A percentile compares a stretch with the other conserved stretches of the same genome.
These are phyloP conservation scores for Drosophila flavopinicola DNA, from an alignment of 2,888 invertebrate genomes.

Conservation along the genomic window DNA sequence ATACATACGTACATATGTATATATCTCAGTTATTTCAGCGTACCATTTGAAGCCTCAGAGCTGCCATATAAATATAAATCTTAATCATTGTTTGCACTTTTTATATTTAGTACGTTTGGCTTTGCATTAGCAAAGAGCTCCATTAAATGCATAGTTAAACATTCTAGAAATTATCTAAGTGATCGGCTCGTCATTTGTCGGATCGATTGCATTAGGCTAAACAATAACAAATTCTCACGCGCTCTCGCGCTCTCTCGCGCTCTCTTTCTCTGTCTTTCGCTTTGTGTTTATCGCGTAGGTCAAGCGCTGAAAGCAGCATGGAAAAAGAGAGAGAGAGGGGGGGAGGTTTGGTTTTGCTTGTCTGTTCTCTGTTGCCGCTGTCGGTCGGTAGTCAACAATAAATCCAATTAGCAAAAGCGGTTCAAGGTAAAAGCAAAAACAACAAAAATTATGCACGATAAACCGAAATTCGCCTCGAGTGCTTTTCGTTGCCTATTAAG, in stretches of 20 bases:
- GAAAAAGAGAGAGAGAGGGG: too few relatives aligned
- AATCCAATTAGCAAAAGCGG: slow-evolving; percentile 71
- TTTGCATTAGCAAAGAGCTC: slow-evolving; percentile 18
- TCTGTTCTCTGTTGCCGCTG: slow-evolving; percentile 30
- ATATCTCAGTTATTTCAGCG: slow-evolving; percentile 15
- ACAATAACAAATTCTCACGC: slow-evolving; percentile 1
- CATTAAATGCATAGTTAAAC: background rate
- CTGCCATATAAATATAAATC: slow-evolving; percentile 16
- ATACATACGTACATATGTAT: background rate
- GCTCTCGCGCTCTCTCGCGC: background rate
- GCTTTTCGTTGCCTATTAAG: slow-evolving; percentile 14
- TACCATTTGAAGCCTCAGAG: background rate
- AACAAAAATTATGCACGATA: slow-evolving; percentile 63
- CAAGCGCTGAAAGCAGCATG: slow-evolving; percentile 11
- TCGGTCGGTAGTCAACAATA: slow-evolving; percentile 78
- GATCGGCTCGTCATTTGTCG: background rate
- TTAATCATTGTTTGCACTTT: slow-evolving; percentile 11
- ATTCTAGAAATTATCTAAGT: too few relatives aligned
- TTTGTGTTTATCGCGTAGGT: slow-evolving; percentile 20
- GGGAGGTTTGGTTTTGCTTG: background rate
- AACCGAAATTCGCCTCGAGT: slow-evolving; percentile 49
- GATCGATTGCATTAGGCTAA: slow-evolving; percentile 15
- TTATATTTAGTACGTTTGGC: slow-evolving; percentile 22
- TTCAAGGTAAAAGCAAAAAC: slow-evolving; percentile 59
- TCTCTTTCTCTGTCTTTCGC: background rate